phyloP scores from a whole-genome alignment of 30 jellyfish, hydroid and myxozoan species.

The Turritopsis rubra region DNA sequence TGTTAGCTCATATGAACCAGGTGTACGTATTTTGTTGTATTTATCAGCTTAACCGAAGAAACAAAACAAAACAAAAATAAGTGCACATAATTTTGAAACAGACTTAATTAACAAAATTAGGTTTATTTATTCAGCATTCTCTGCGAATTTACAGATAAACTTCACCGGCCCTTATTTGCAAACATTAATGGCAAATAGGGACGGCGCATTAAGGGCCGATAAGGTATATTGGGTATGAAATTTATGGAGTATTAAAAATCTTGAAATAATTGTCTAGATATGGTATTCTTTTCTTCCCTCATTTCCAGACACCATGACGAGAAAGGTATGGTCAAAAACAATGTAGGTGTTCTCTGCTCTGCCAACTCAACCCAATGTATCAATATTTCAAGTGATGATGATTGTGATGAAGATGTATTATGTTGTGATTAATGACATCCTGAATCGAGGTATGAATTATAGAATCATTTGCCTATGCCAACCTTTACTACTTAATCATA shows the following conservation, averaged over 20 bases:
- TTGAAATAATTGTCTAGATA: neutral
- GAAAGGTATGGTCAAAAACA: neutral
- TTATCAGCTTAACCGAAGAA: neutral
- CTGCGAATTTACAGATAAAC: neutral
- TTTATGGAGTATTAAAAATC: neutral
- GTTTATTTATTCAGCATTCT: neutral
- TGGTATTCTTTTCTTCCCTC: neutral
- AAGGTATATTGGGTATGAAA: too few species aligned
- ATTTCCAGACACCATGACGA: neutral
- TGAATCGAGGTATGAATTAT: neutral
- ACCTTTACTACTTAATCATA: neutral
- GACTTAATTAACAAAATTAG: neutral
- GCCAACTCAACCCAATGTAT: neutral
- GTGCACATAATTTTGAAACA: neutral
- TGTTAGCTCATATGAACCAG: neutral
- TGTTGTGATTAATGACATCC: neutral
- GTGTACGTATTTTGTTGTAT: neutral
- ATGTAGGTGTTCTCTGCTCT: neutral
- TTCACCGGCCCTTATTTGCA: neutral
- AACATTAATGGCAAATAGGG: neutral
- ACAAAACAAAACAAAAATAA: neutral
- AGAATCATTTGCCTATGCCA: neutral
- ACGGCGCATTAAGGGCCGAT: neutral
- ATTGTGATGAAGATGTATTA: neutral
- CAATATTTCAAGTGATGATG: neutral